Evolutionary conservation across 30 jellyfish, hydroid and myxozoan genomes (phyloP), one percentile per base, ranked within the genome.

Genomic region (Phacellophora camtschatica): DNA sequence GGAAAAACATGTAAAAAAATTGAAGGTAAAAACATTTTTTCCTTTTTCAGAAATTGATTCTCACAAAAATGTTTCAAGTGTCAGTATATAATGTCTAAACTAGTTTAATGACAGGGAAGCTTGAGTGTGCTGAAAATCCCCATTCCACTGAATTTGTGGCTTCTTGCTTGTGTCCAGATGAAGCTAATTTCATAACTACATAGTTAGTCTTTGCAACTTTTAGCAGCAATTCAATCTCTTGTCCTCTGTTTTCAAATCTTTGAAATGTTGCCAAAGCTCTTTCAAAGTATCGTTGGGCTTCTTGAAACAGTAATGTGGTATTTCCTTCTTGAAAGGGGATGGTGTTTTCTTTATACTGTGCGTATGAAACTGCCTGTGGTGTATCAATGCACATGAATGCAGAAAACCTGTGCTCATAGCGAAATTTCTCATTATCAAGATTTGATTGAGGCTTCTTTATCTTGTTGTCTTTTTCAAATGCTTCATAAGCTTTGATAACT

Each of bases 161-260:
- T 7, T 84, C 97, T 39, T 82, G 80, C 63, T 90, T 83, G 73
- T 90, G 97, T 13, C 96, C 97, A 16, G 97, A 90, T 20, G 95
- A 76, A 43, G 96, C 93, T 30, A 90, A 76, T 54, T 78, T 90
- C 92, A 82, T 79, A 8, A 90, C 96, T 4, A 90, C 95, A 84
- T 83, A 90, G 33, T 90, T 90, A 7, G 86, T 90, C 63, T 90
- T 90, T 48, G 97, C 97, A 1, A 84, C 94, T 82, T 84, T 83
- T 87, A 90, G 76, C 88, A 83, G 82, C 51, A 41, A 15, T 22
- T 64, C 73, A 8, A 75, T 81, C 81, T 90, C 95, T 5, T 28
- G 50, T 32, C 74, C 82, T 20, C 56, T 57, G 49, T 55, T 51
- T 23, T 64, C 95, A 32, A 90, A 41, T 18, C 84, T 49, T 50